These are phyloP conservation scores for Amiota mariae DNA, from an alignment of 2,888 invertebrate genomes.

Conservation along the genomic window DNA sequence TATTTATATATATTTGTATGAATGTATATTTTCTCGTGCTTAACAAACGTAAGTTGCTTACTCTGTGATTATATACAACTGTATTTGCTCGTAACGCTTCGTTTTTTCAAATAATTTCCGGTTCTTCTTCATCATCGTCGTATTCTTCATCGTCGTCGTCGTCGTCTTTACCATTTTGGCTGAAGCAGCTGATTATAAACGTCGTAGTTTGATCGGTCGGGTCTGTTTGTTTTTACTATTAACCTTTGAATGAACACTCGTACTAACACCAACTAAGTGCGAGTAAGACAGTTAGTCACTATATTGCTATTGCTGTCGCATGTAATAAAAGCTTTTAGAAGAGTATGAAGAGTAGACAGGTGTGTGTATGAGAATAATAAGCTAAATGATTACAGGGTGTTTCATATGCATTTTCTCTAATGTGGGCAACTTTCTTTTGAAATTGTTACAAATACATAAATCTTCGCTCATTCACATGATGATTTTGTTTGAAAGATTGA, in stretches of 20 bases:
- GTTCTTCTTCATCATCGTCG: conserved; percentile 23
- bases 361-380: no score
- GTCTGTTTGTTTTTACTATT: background rate
- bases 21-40: conserved; percentile 8
- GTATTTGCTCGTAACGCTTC: no score
- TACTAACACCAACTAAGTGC: background rate
- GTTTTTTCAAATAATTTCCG: conserved; percentile 38
- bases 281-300: background rate
- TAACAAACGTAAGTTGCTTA: conserved; percentile 32
- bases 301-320: background rate
- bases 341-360: no score
- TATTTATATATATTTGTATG: background rate
- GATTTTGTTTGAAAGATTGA: no score
- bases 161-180: no score
- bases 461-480: no score
- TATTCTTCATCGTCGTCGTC: no score
- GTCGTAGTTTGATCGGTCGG: no score
- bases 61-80: background rate
- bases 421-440: no score
- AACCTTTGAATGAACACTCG: background rate
- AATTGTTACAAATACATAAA: no score
- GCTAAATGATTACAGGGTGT: conserved; percentile 18
- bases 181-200: no score
- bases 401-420: background rate
- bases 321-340: background rate